Base-by-base conservation (phyloP, 2,113 vertebrate genomes). In the Thamnophis sirtalis region DNA sequence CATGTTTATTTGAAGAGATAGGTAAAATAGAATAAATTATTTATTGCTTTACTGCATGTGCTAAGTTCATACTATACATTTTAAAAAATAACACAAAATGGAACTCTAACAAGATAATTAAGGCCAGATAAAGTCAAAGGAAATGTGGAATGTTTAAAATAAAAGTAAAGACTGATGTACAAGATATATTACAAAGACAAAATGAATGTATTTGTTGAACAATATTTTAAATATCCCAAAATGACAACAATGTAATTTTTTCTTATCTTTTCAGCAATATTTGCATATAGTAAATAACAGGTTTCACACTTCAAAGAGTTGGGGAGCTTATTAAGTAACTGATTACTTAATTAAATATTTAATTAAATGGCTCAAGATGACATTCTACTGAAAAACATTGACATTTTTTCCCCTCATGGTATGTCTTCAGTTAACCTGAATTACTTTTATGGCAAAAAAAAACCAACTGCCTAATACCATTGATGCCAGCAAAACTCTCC, bases 231-330 rank as follows among this genome's bases (percentile, higher is more conserved):
- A 21, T 26, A 51, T 88, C 89, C 80, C 63, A 48, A 48, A 96
- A 28, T 58, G 33, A 49, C 3, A 89, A 5, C 9, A 93, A 17
- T 21, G 90, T 33, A 89, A 0, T 0, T 8, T 93, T 86, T 84
- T 73, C 93, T 56, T 43, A 87, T 89, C 38, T 38, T 43, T 4
- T 63, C 8, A 1, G 0, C 5, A 21, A 89, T 0, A 89, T 88
- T 94, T 93, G 90, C 87, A 92, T 68, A 19, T 80, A 0, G 53
- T 6, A 93, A 49, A 92, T 38, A 96, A 94, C 54, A 89, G 92
- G 56, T 38, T 21, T 4, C 93, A 92, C 86, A 38, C 33, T 80
- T 80, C 73, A 80, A 43, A 38, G 17, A 80, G 33, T 43, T 43
- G 21, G 73, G 6, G 7, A 80, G 33, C 33, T 80, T 80, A 80